Conservation (phyloP, 2,113 vertebrate species). For the Antidorcas marsupialis region DNA sequence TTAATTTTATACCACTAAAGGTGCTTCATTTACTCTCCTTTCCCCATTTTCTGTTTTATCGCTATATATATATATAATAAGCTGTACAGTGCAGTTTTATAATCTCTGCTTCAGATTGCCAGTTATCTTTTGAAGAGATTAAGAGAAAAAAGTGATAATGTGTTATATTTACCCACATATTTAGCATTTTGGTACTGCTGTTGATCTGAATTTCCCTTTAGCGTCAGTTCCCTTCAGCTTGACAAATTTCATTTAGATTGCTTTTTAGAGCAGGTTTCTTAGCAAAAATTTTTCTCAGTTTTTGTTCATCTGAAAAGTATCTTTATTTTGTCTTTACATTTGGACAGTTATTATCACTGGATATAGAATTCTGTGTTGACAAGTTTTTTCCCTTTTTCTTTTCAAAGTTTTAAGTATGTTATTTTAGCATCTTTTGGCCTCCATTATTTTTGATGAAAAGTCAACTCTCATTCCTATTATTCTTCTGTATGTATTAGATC, state of each 20-base stretch:
- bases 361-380: neutral
- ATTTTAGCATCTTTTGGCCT: neutral
- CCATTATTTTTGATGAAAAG: neutral
- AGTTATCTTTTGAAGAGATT: neutral
- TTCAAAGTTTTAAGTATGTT: neutral
- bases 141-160: neutral
- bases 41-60: neutral
- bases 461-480: neutral
- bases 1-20: neutral
- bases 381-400: neutral
- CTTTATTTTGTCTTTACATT: constrained; percentile 5
- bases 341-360: neutral
- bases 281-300: neutral
- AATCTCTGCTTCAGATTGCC: neutral
- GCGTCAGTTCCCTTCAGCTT: neutral
- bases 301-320: neutral
- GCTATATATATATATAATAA: neutral
- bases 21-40: neutral
- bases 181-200: neutral
- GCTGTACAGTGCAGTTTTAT: neutral
- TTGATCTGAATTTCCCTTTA: neutral
- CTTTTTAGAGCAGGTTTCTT: neutral
- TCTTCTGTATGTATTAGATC: neutral
- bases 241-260: neutral
- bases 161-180: neutral